phyloP scores from a whole-genome alignment of 2,113 vertebrate genomes.

The Panthera tigris region DNA sequence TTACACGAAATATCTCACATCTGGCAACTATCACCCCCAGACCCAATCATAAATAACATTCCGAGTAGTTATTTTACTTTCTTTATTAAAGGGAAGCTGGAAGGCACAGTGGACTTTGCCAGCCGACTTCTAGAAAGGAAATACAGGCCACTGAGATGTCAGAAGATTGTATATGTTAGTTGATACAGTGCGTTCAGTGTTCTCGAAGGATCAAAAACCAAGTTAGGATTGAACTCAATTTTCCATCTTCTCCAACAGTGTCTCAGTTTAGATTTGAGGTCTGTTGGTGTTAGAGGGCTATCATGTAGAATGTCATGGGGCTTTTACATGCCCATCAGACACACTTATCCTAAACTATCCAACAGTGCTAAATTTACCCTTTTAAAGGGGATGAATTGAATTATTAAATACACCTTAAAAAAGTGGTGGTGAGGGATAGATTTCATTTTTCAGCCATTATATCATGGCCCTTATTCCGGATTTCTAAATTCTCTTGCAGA shows the following conservation, averaged over 20 bases:
- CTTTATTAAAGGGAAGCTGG: slow-evolving; percentile 53
- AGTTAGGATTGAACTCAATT: neutral
- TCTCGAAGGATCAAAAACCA: slow-evolving; percentile 38
- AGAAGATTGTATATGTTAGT: slow-evolving; percentile 17
- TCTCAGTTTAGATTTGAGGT: neutral
- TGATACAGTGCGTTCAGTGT: neutral
- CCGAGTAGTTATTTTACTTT: slow-evolving; percentile 45
- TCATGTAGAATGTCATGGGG: neutral
- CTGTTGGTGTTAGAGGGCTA: neutral
- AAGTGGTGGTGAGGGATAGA: neutral
- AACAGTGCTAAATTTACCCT: neutral
- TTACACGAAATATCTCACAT: slow-evolving; percentile 26
- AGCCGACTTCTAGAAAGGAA: slow-evolving; percentile 41
- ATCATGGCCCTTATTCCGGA: neutral
- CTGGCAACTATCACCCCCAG: slow-evolving; percentile 43
- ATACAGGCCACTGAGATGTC: neutral
- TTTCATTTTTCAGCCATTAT: neutral
- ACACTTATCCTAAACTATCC: neutral
- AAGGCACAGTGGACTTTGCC: neutral
- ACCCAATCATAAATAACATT: slow-evolving; percentile 53
- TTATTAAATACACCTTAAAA: neutral
- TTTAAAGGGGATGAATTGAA: neutral
- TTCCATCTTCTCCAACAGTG: neutral
- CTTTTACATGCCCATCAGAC: neutral
- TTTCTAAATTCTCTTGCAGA: neutral